These are phyloP conservation scores for Drosophila tripunctata DNA, from an alignment of 2,888 invertebrate genomes.

Conservation along the genomic window DNA sequence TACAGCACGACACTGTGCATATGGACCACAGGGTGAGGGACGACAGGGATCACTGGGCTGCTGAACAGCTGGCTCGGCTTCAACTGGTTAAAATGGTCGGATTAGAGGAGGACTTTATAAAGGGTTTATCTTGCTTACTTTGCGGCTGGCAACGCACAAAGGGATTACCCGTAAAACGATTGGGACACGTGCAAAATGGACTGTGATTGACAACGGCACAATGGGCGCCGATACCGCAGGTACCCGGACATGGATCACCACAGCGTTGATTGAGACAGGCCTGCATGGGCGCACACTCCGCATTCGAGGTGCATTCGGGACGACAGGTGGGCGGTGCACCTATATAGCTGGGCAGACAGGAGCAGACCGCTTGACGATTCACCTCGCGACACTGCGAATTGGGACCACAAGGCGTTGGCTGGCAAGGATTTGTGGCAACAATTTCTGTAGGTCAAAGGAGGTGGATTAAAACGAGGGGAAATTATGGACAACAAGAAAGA, in stretches of 20 bases:
- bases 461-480: constrained; percentile 11
- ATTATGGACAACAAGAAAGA: no score
- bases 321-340: constrained; percentile 92
- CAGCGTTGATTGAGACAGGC: constrained; percentile 93
- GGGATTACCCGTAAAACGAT: constrained; percentile 89
- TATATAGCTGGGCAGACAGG: constrained; percentile 88
- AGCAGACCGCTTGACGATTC: constrained; percentile 90
- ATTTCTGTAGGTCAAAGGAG: constrained; percentile 70
- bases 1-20: constrained; percentile 89
- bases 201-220: constrained; percentile 92
- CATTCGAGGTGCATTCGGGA: constrained; percentile 90
- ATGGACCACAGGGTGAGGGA: constrained; percentile 93
- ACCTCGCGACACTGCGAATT: constrained; percentile 91
- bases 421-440: constrained; percentile 87
- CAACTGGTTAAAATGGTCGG: constrained; percentile 75
- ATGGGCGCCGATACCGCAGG: constrained; percentile 90
- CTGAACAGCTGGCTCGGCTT: constrained; percentile 84
- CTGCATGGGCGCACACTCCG: constrained; percentile 90
- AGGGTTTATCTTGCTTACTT: constrained; percentile 82
- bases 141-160: constrained; percentile 88
- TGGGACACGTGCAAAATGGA: constrained; percentile 91
- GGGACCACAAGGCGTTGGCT: constrained; percentile 90
- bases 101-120: neutral
- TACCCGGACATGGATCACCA: constrained; percentile 91
- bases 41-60: constrained; percentile 88